A percentile compares a stretch with the other conserved stretches of the same genome.
Evolutionary conservation across 2,797 vertebrate genomes (phyloP).

Genomic region (Hyperoplus immaculatus): DNA sequence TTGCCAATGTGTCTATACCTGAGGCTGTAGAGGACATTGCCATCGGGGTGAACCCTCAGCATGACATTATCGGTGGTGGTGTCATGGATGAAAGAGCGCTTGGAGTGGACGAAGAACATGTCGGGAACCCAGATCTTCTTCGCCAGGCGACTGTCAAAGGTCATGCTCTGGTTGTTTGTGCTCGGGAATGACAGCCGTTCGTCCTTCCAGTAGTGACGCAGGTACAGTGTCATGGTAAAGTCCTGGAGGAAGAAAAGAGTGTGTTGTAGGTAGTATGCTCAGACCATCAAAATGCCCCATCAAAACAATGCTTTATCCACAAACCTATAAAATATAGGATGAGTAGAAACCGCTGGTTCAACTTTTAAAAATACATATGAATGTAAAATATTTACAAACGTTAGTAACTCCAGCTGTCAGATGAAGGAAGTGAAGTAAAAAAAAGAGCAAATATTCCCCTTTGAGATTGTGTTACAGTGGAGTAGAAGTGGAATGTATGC

Average conservation of each 20-base stretch:
- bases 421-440: background rate
- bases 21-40: conserved; percentile 97
- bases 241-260: conserved; percentile 82
- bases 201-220: conserved; percentile 98
- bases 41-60: conserved; percentile 96
- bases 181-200: conserved; percentile 95
- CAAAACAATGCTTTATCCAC: background rate
- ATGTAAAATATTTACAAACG: background rate
- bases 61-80: conserved; percentile 98
- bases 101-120: conserved; percentile 99
- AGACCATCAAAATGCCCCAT: background rate
- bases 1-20: conserved; percentile 81
- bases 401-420: background rate
- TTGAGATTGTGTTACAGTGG: background rate
- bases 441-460: background rate
- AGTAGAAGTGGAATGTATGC: too few relatives aligned
- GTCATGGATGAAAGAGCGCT: conserved; percentile 97
- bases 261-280: background rate
- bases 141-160: conserved; percentile 95
- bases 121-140: conserved; percentile 99
- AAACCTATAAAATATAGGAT: background rate
- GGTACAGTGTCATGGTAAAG: conserved; percentile 97
- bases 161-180: conserved; percentile 98
- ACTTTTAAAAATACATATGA: background rate
- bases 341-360: background rate